Conservation (phyloP, 2,888 invertebrate species). For the Athripsodes cinereus region DNA sequence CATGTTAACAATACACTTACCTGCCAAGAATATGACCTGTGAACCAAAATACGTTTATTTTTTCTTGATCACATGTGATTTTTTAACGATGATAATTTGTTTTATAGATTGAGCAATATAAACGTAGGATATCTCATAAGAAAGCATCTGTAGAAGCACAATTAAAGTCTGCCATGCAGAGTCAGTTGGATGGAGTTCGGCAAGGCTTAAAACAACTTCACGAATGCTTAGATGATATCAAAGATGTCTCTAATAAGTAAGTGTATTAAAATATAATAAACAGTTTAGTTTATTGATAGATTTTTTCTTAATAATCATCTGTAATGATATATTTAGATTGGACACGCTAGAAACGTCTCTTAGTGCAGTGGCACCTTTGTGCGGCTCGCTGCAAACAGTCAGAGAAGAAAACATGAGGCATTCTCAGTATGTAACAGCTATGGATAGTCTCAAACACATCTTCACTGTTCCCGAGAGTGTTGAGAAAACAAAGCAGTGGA, state of each 20-base stretch:
- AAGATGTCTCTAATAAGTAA: conserved; percentile 58
- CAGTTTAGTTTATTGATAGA: neutral
- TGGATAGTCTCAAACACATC: conserved; percentile 96
- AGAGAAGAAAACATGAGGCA: conserved; percentile 90
- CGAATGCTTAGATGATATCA: conserved; percentile 77
- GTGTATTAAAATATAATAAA: conserved; percentile 13
- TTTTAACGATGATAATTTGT: neutral
- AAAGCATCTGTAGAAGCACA: conserved; percentile 91
- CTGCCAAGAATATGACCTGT: too few relatives aligned
- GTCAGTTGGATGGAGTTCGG: conserved; percentile 93
- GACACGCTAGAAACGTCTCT: conserved; percentile 71
- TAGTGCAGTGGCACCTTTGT: conserved; percentile 70
- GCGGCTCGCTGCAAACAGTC: conserved; percentile 75
- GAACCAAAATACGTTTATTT: too few relatives aligned
- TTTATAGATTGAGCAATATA: conserved; percentile 66
- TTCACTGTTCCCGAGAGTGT: conserved; percentile 97
- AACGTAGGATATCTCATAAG: conserved; percentile 65
- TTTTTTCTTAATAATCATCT: neutral
- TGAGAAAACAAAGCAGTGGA: conserved; percentile 87
- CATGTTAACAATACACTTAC: too few relatives aligned
- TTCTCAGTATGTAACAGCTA: conserved; percentile 95
- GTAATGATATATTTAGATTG: conserved; percentile 49
- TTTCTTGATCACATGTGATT: too few relatives aligned
- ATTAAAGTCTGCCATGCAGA: conserved; percentile 97
- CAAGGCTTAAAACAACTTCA: conserved; percentile 88